A percentile compares a stretch with the other conserved stretches of the same genome.
phyloP scores from a whole-genome alignment of 2,797 vertebrate species.

The Oceanodroma leucorhoa region DNA sequence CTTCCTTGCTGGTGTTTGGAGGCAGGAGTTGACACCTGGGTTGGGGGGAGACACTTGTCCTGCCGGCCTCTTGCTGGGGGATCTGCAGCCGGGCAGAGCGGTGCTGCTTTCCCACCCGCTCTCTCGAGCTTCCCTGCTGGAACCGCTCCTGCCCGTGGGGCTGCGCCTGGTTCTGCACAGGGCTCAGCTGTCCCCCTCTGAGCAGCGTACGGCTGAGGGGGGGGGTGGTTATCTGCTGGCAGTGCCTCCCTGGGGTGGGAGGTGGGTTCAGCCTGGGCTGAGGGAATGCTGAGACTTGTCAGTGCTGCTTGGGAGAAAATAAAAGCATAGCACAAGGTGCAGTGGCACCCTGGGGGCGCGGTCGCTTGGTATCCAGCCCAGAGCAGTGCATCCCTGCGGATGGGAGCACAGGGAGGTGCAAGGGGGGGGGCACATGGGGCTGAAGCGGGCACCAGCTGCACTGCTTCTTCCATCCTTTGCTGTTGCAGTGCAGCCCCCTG shows the following conservation, averaged over 20 bases:
- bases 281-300: neutral
- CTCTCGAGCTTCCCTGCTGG: neutral
- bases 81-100: neutral
- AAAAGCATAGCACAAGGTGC: neutral
- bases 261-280: neutral
- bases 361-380: neutral
- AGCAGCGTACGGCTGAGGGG: neutral
- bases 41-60: neutral
- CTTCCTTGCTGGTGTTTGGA: neutral
- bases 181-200: neutral
- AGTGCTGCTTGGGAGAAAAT: conserved; percentile 19
- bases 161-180: neutral
- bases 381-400: fast-evolving
- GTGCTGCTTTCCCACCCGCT: neutral
- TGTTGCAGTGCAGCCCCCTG: neutral
- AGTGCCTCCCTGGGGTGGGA: too few relatives aligned
- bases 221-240: neutral
- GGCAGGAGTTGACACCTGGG: neutral
- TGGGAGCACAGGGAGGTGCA: neutral
- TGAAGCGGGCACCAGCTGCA: fast-evolving
- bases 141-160: fast-evolving
- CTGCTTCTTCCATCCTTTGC: neutral
- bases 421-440: fast-evolving
- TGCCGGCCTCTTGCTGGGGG: neutral
- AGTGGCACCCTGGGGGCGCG: neutral